Percentiles rank a stretch among this genome's conserved stretches.
These are phyloP conservation scores for human DNA, from an alignment of 2,113 vertebrate genomes.

Conservation along the genomic window GRCh38 chr2:107178001-107178500, in stretches of 20 bases:
- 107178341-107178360: conserved; percentile 53
- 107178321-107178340: conserved; percentile 57
- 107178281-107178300: conserved; percentile 38
- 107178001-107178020: conserved; percentile 58
- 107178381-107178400: neutral
- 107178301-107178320: conserved; percentile 57
- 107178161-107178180: conserved; percentile 67
- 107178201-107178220: conserved; percentile 64
- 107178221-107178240: conserved; percentile 62
- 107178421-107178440: neutral
- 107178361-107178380: conserved; percentile 24
- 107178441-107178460: neutral
- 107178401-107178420: neutral
- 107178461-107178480: neutral
- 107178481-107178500: neutral
- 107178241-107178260: conserved; percentile 65
- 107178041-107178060: conserved; percentile 75
- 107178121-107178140: conserved; percentile 75
- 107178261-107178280: conserved; percentile 54
- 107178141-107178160: conserved; percentile 84
- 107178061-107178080: conserved; percentile 81
- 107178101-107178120: conserved; percentile 81
- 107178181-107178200: conserved; percentile 24
- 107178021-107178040: conserved; percentile 77
- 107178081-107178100: conserved; percentile 81